A percentile compares a stretch with the other conserved stretches of the same genome.
These are phyloP conservation scores for Gymnorhina tibicen DNA, from an alignment of 2,113 vertebrate genomes.

Conservation along the genomic window DNA sequence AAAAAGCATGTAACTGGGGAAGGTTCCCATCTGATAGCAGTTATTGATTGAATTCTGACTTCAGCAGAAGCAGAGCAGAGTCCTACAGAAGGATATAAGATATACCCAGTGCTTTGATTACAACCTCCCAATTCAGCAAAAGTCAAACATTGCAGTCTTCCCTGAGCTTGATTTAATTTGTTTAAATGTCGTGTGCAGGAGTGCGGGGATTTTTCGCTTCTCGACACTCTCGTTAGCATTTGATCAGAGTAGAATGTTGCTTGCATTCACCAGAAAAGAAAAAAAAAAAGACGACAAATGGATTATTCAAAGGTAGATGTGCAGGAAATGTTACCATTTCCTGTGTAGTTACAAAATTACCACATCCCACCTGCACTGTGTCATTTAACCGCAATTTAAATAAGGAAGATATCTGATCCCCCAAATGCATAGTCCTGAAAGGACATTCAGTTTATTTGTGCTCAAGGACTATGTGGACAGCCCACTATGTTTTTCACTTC, in stretches of 20 bases:
- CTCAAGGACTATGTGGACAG: not conserved
- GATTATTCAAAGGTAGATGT: not conserved
- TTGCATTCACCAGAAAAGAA: not conserved
- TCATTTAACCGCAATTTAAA: not conserved
- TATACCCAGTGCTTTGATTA: not conserved
- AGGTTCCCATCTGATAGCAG: not conserved
- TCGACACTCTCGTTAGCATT: not conserved
- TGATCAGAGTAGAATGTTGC: not conserved
- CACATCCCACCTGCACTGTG: not conserved
- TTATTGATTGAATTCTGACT: not conserved
- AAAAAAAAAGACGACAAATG: not conserved
- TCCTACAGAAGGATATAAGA: not conserved
- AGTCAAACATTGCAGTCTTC: slow-evolving; percentile 13
- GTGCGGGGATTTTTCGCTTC: not conserved
- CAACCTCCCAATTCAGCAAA: not conserved
- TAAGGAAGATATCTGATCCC: not conserved
- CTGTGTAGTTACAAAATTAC: not conserved
- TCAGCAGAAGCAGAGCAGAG: not conserved
- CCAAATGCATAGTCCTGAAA: not conserved
- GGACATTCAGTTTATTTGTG: not conserved
- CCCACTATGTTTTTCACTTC: not conserved
- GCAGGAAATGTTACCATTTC: not conserved
- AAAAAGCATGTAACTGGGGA: not conserved
- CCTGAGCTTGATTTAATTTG: slow-evolving; percentile 22
- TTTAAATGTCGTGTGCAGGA: not conserved